Base-by-base conservation (phyloP, 2,113 vertebrate species). In the Chaetura pelagica region DNA sequence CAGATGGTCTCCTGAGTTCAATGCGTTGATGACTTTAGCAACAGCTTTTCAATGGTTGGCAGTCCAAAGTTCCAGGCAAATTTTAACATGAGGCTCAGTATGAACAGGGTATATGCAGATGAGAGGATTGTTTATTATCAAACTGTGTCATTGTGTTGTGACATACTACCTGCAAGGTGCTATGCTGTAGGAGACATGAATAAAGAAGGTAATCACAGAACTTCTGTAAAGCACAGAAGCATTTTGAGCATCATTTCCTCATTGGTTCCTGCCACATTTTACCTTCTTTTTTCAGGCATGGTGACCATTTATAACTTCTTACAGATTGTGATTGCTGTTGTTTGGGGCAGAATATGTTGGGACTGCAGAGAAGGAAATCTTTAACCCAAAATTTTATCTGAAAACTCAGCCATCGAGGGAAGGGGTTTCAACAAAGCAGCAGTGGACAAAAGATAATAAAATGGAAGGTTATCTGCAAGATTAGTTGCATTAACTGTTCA, bases 1-100 rank as follows among this genome's bases (percentile, higher is more conserved):
- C 94, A 97, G 93, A 94, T 92, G 94, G 92, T 68, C 72, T 91
- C 20, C 79, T 23, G 75, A 76, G 86, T 46, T 82, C 80, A 78
- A 42, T 20, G 29, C 83, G 49, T 29, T 29, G 89, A 54, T 68
- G 86, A 89, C 38, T 95, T n/a, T 76, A 89, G 83, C 6, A 3
- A 13, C 94, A 94, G 83, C 66, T 93, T 89, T 86, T 73, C 79
- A 73, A 35, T 0, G 3, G 46, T 69, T 78, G 66, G n/a, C 55
- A 71, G 44, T 64, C 35, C 89, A 94, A 84, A 72, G 77, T 9
- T 26, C 17, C 6, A 73, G 78, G 90, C 81, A 49, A 71, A 61
- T 15, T 38, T 42, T 34, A 12, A 30, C 9, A 8, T 1, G 34
- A 51, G 59, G 42, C 46, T 11, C 79, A 71, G 29, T 52, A 75